Base-by-base conservation (phyloP, 1,140 invertebrate genomes). In the Asbolus verrucosus region DNA sequence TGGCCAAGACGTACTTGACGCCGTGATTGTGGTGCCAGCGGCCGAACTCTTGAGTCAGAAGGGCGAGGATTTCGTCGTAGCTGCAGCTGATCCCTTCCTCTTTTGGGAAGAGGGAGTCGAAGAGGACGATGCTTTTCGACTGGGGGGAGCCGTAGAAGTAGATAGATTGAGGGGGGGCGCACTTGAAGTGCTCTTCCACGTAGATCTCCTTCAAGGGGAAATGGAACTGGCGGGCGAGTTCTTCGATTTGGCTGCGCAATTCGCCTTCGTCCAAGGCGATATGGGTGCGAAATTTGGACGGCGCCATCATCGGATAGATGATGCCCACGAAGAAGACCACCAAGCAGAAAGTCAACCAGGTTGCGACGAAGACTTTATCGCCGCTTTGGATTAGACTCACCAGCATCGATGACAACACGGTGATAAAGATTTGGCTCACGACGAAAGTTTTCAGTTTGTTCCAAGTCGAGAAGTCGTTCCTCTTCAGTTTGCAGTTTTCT, bases 161-260 rank as follows among this genome's bases (percentile, higher is more conserved):
- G 21, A 27, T 13, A 9, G 3, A 27, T 54, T 13, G 21, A 5
- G 8, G 4, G 2, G 46, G 18, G n/a, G 19, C 6, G n/a, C 21
- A n/a, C 2, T 24, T 54, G 46, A 54, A 54, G n/a, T 21, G n/a
- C 11, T 54, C 46, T 21, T 54, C 46, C 1, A 54, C 8, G 11
- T 27, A 54, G 21, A 54, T 54, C 18, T 54, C 21, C 13, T 54
- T 27, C 1, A 54, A 8, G 0, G 46, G 46, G 21, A 54, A 54
- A 13, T 27, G 1, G 1, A 54, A 14, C 6, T 19, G 5, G 9
- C 4, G 1, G 9, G 46, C 46, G 8, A 54, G 21, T 6, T 27
- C 14, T 3, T 11, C 9, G 21, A 54, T 54, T 13, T 54, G 6
- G 46, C 5, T 54, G 2, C 21, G 6, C 6, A 54, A 14, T 2